Conservation (phyloP, 1,140 invertebrate genomes). For the Saccostrea glomerata region DNA sequence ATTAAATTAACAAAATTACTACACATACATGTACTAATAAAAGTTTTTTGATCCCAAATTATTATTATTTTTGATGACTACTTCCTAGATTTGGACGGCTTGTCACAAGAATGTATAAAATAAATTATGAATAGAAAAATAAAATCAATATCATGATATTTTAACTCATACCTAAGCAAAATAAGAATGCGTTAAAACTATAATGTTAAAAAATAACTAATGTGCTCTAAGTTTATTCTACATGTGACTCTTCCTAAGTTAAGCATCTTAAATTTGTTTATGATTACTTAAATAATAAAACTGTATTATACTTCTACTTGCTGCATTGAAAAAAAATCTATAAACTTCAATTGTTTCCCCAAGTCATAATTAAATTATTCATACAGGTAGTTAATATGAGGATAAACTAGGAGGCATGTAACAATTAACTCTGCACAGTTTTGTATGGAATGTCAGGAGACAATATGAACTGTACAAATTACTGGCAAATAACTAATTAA, state of each 20-base stretch:
- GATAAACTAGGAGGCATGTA: too few species aligned
- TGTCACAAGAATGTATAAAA: conserved; percentile 3
- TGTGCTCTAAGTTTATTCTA: neutral
- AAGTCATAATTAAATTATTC: too few species aligned
- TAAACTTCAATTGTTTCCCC: too few species aligned
- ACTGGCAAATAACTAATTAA: neutral
- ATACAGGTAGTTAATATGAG: too few species aligned
- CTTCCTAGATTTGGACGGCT: neutral
- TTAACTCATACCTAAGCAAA: neutral
- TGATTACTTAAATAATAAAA: too few species aligned
- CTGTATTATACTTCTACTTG: too few species aligned
- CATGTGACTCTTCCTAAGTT: too few species aligned
- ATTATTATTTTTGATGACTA: neutral
- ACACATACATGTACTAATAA: neutral
- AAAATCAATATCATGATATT: neutral
- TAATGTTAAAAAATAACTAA: neutral
- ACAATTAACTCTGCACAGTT: too few species aligned
- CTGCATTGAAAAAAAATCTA: too few species aligned
- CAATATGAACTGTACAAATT: neutral
- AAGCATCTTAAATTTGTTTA: too few species aligned
- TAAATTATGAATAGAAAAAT: neutral
- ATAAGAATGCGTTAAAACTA: neutral
- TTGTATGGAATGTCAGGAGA: neutral
- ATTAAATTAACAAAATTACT: neutral
- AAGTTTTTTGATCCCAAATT: neutral